A percentile compares a stretch with the other conserved stretches of the same genome.
Conservation (phyloP, 2,113 vertebrate species). For the Empidonax traillii region DNA sequence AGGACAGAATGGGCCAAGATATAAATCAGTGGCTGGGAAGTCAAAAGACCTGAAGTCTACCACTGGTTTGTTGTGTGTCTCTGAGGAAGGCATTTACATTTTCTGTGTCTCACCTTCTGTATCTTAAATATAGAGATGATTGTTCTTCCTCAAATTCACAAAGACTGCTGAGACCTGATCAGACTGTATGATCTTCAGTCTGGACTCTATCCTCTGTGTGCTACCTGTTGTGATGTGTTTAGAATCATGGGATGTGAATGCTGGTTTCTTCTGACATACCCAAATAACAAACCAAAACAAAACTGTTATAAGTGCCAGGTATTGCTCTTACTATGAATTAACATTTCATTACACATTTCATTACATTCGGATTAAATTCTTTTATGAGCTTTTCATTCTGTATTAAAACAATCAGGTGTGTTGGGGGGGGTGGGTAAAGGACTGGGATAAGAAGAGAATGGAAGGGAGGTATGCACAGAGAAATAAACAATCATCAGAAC, state of each 20-base stretch:
- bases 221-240: neutral
- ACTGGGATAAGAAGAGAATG: neutral
- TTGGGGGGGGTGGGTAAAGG: neutral
- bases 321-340: neutral
- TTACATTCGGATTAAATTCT: neutral
- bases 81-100: neutral
- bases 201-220: neutral
- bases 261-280: neutral
- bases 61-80: neutral
- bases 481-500: conserved; percentile 16
- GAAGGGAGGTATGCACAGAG: neutral
- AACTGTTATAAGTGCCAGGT: neutral
- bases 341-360: neutral
- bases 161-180: neutral
- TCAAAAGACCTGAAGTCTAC: neutral
- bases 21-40: neutral
- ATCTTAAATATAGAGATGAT: neutral
- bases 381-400: neutral
- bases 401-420: neutral
- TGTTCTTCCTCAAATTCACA: neutral
- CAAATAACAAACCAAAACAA: neutral
- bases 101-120: conserved; percentile 15
- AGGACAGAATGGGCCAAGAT: neutral
- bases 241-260: neutral
- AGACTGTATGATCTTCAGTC: neutral